Percentiles rank a stretch among this genome's conserved stretches.
Evolutionary conservation across 2,888 invertebrate species (phyloP).

Genomic region (Laspeyria flexula): DNA sequence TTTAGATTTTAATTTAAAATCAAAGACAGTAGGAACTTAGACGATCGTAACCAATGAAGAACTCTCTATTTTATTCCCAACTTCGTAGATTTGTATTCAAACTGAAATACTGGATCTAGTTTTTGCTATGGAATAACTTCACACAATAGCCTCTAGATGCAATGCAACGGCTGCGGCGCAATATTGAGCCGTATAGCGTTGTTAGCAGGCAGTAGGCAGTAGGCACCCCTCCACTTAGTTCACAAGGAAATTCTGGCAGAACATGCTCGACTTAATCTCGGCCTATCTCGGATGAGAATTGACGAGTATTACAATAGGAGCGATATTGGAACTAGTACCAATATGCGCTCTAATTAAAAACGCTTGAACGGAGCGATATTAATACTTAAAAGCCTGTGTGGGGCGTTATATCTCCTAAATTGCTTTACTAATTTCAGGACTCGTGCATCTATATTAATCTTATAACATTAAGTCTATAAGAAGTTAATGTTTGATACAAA

Average conservation of each 20-base stretch:
- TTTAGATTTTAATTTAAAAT: no score
- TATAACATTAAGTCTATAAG: no score
- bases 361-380: not conserved
- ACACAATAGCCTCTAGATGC: slow-evolving; percentile 24
- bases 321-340: not conserved
- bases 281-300: slow-evolving; percentile 5
- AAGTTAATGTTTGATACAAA: no score
- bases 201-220: slow-evolving; percentile 1
- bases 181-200: slow-evolving; percentile 30
- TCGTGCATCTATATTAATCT: no score
- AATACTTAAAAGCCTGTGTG: not conserved
- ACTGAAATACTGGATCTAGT: slow-evolving; percentile 7
- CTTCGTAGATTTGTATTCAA: no score
- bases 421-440: no score
- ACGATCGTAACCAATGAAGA: no score
- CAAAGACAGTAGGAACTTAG: no score
- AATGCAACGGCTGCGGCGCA: slow-evolving; percentile 16
- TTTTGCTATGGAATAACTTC: slow-evolving; percentile 3
- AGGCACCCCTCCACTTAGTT: not conserved
- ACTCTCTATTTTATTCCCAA: no score
- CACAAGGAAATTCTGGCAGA: not conserved
- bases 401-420: no score
- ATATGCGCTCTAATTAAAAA: slow-evolving; percentile 14
- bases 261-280: slow-evolving; percentile 8
- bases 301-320: slow-evolving; percentile 3